Conservation (phyloP, 2,797 vertebrate genomes). For the Hirundo rustica region DNA sequence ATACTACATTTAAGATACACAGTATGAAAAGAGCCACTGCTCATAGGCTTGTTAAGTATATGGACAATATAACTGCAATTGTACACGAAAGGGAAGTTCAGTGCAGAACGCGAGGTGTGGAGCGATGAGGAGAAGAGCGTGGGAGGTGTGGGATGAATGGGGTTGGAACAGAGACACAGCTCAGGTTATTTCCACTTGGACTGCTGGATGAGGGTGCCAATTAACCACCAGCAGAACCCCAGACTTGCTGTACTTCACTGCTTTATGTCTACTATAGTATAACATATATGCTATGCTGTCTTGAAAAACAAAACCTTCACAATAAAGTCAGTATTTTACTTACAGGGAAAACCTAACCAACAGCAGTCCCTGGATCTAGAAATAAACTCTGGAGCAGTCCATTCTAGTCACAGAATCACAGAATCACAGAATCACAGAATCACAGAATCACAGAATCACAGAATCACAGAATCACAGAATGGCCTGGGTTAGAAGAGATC, state of each 20-base stretch:
- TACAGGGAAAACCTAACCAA: neutral
- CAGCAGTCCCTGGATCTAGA: neutral
- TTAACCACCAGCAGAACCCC: neutral
- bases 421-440: neutral
- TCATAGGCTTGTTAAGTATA: neutral
- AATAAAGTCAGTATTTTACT: neutral
- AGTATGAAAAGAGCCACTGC: neutral
- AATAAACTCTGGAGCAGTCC: neutral
- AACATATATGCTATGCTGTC: neutral
- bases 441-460: neutral
- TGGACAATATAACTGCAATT: neutral
- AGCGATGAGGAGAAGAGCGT: rapidly evolving
- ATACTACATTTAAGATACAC: neutral
- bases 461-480: neutral
- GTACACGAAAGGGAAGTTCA: neutral
- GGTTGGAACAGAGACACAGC: neutral
- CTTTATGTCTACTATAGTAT: neutral
- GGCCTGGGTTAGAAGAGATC: neutral
- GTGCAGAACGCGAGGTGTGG: rapidly evolving
- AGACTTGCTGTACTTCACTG: neutral
- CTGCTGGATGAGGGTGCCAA: neutral
- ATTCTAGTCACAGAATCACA: neutral
- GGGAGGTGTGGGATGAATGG: neutral
- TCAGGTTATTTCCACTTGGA: neutral
- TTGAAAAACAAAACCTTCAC: neutral